Conservation (phyloP, 53 echinoderm and acorn worm species). For the Actinopyga echinites region DNA sequence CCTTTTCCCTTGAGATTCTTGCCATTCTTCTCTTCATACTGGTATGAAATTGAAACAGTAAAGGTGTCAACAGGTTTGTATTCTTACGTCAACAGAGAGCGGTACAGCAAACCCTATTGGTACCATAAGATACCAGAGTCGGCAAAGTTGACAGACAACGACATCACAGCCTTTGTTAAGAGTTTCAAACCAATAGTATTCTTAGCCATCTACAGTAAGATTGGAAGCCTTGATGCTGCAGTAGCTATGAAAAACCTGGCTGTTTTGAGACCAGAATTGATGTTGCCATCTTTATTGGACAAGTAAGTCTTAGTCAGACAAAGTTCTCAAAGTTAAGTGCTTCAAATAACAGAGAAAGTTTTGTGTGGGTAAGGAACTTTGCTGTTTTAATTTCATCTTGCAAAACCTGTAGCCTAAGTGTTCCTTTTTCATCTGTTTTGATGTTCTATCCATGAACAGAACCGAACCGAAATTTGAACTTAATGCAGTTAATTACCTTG, state of each 20-base stretch:
- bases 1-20: no score
- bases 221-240: constrained; percentile 91
- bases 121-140: constrained; percentile 66
- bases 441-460: no score
- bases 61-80: no score
- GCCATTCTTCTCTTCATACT: neutral
- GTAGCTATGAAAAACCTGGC: constrained; percentile 81
- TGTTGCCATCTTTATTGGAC: constrained; percentile 83
- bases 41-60: neutral
- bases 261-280: constrained; percentile 80
- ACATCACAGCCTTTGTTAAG: constrained; percentile 93
- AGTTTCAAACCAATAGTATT: constrained; percentile 80
- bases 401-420: no score
- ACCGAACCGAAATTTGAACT: no score
- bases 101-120: constrained; percentile 80
- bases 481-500: no score
- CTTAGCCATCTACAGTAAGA: constrained; percentile 95
- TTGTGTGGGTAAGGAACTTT: no score
- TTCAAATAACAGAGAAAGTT: no score
- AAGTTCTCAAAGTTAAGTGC: neutral
- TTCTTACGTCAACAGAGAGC: constrained; percentile 62
- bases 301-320: constrained; percentile 65
- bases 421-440: no score
- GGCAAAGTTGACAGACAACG: constrained; percentile 75
- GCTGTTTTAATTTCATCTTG: no score